Base-by-base conservation (phyloP, 2,113 vertebrate species). In the Arenaria interpres region DNA sequence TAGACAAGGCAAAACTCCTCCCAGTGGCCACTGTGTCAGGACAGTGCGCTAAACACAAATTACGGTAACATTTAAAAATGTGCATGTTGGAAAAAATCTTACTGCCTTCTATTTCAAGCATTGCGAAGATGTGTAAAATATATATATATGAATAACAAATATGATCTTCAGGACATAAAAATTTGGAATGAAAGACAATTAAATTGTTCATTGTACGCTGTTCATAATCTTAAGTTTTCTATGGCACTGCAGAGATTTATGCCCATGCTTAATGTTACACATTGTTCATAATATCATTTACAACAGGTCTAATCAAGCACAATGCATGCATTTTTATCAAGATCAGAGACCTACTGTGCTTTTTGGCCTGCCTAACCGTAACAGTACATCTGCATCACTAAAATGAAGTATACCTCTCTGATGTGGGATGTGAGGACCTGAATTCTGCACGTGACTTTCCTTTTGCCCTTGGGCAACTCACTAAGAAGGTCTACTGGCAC, bases 361-460 rank as follows among this genome's bases (percentile, higher is more conserved):
- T 83, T 88, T 59, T 77, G 41, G 73, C 21, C 43, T 57, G 43
- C 37, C 22, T 62, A 63, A 71, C 15, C 32, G 30, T 20, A 50
- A 33, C 24, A 51, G 17, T 39, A 14, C 62, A 9, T 37, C 35
- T 2, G 7, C 45, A 69, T 15, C 17, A 46, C 19, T 33, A 48
- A n/a, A 63, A 78, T 25, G 35, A 51, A 71, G 27, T 1, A 12
- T 30, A 17, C 10, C 23, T 14, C 0, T 21, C 48, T 1, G 6
- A 39, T 0, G 2, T 1, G 5, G 51, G 43, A 20, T 39, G 32
- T 2, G 9, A 20, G 45, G 35, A 60, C 7, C 39, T 66, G 45
- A 68, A 69, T 82, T 83, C 71, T 67, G 25, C 77, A 33, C 0
- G 4, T 0, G 63, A 35, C 88, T 90, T 91, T 85, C 90, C 19